These are phyloP conservation scores for Panzeria rudis DNA, from an alignment of 2,888 invertebrate species.

Conservation along the genomic window DNA sequence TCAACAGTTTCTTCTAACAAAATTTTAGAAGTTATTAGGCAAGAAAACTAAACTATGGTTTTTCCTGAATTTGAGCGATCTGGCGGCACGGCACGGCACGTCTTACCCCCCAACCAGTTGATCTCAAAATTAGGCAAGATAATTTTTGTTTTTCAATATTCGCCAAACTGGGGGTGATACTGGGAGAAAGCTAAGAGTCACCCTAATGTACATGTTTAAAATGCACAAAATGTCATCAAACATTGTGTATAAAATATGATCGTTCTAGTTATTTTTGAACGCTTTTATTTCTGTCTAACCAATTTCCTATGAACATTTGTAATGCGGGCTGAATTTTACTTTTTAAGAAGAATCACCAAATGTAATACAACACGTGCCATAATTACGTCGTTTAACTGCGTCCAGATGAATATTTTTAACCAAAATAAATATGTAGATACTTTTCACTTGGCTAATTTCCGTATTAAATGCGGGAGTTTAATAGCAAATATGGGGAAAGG, in stretches of 20 bases:
- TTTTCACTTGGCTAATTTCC: constrained; percentile 61
- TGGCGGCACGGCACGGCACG: too few relatives aligned
- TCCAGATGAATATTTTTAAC: constrained; percentile 10
- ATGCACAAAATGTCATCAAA: not conserved
- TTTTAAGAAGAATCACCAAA: not conserved
- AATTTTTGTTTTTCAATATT: too few relatives aligned
- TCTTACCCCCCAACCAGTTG: too few relatives aligned
- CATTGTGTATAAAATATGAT: constrained; percentile 1
- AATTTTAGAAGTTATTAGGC: too few relatives aligned
- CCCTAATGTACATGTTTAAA: not conserved
- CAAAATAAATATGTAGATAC: constrained; percentile 12
- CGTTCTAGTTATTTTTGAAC: not conserved
- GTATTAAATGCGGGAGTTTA: constrained; percentile 59
- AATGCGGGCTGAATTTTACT: constrained; percentile 48
- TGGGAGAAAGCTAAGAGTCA: not conserved
- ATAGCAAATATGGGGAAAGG: not conserved
- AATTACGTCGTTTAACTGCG: constrained; percentile 65
- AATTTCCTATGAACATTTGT: constrained; percentile 7
- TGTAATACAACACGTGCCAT: constrained; percentile 69
- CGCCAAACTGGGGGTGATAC: too few relatives aligned
- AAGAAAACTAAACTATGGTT: too few relatives aligned
- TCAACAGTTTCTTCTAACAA: too few relatives aligned
- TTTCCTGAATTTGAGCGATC: too few relatives aligned
- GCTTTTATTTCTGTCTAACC: not conserved
- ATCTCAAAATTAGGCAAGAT: too few relatives aligned